These are phyloP conservation scores for Amblyornis subalaris DNA, from an alignment of 2,113 vertebrate genomes.

Conservation along the genomic window DNA sequence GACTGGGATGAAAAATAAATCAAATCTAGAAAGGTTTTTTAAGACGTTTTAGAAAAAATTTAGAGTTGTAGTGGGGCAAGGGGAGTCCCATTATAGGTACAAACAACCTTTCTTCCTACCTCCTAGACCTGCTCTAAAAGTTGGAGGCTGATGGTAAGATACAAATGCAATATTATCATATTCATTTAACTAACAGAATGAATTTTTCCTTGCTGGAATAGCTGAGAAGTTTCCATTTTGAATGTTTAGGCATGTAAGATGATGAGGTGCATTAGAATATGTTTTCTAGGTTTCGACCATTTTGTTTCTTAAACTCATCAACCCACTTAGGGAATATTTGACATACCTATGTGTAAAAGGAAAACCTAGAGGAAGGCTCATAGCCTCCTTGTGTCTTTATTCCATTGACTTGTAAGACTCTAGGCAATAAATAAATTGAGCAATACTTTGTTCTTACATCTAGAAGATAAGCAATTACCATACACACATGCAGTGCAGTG, in stretches of 20 bases:
- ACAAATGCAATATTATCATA: background rate
- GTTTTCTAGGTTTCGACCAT: background rate
- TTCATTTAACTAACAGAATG: background rate
- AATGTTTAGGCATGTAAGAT: background rate
- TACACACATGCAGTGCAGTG: background rate
- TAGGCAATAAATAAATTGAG: conserved; percentile 9
- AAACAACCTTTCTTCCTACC: background rate
- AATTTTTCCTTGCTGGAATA: background rate
- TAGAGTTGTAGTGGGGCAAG: background rate
- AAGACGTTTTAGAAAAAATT: conserved; percentile 19
- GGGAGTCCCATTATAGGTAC: background rate
- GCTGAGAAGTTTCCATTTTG: background rate
- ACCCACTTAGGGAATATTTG: background rate
- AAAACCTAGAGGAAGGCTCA: background rate
- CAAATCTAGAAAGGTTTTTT: conserved; percentile 34
- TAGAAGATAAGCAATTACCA: conserved; percentile 13
- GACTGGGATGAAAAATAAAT: conserved; percentile 48
- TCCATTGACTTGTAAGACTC: background rate
- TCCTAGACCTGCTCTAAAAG: background rate
- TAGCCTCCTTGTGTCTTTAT: background rate
- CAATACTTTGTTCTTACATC: conserved; percentile 5
- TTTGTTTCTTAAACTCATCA: background rate
- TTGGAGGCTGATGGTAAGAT: background rate
- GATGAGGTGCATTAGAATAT: background rate
- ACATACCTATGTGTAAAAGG: background rate